Evolutionary conservation across 2,888 invertebrate genomes (phyloP).

Genomic region (Phoenoteleia sp.): DNA sequence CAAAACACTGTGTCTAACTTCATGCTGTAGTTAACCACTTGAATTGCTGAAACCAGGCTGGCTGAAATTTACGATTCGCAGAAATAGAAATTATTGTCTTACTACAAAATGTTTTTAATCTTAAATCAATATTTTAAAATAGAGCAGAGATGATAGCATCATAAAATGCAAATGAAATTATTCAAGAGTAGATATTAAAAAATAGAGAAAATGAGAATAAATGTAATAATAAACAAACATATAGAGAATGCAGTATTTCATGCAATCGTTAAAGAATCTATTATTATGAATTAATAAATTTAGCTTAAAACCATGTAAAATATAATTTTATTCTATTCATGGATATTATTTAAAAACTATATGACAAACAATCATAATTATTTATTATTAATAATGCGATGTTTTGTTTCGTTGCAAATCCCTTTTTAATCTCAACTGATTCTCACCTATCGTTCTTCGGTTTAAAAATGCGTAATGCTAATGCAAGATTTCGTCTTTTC

Average conservation of each 20-base stretch:
- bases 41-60: conserved; percentile 37
- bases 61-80: conserved; percentile 17
- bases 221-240: conserved; percentile 1
- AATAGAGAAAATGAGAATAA: neutral
- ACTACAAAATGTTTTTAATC: neutral
- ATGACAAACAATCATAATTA: conserved; percentile 6
- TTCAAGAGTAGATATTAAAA: neutral
- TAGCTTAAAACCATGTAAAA: neutral
- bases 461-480: conserved; percentile 16
- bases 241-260: neutral
- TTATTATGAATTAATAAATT: conserved; percentile 6
- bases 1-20: conserved; percentile 26
- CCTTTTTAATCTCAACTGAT: conserved; percentile 3
- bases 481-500: conserved; percentile 13
- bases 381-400: conserved; percentile 1
- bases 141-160: neutral
- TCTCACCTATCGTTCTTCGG: conserved; percentile 21
- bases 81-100: neutral
- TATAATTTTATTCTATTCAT: neutral
- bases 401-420: conserved; percentile 3
- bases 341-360: conserved; percentile 7
- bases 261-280: neutral
- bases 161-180: neutral
- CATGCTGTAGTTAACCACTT: conserved; percentile 37
- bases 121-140: neutral